Base-by-base conservation (phyloP, 2,888 invertebrate genomes). In the Microdon myrmicae region DNA sequence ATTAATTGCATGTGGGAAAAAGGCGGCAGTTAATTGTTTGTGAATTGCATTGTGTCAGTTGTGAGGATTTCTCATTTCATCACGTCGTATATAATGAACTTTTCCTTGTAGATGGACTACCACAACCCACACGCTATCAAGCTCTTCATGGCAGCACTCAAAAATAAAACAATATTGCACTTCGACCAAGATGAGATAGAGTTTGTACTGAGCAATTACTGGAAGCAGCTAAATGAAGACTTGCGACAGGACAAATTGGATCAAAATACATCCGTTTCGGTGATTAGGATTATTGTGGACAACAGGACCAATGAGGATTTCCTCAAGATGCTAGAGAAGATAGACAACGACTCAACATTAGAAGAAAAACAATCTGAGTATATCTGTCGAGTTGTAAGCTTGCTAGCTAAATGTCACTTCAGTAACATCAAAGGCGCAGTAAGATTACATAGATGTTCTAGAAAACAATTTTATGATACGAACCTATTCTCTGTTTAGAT, bases 151-250 rank as follows among this genome's bases (percentile, higher is more conserved):
- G 69, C 72, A 19, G 75, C 76, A 0, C 54, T 79, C 0, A 71
- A 69, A 13, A 64, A 77, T 61, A 73, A 75, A 0, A 68, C 69
- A 26, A 56, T 68, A 8, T 53, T 79, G 38, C 74, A 77, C 38
- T 70, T 79, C 20, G 78, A 77, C 34, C 73, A 71, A 39, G 78
- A 75, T 35, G 79, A 79, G 67, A 74, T 79, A 17, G 74, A 78
- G 39, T 74, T 75, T 39, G 74, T 79, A 3, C 53, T 79, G 3
- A 72, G 72, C 14, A 70, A 73, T 26, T 79, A 76, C 60, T 79
- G 78, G 78, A 67, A 69, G 2, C 75, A 79, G 43, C 26, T 78
- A 12, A 72, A 75, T 29, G 67, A 67, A 2, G 74, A 77, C 32
- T 68, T 77, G 20, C 68, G 68, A 12, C 17, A 43, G 1, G 34